Percentiles rank a stretch among this genome's conserved stretches.
phyloP scores from a whole-genome alignment of 2,888 invertebrate species.

The Diaphora mendica region DNA sequence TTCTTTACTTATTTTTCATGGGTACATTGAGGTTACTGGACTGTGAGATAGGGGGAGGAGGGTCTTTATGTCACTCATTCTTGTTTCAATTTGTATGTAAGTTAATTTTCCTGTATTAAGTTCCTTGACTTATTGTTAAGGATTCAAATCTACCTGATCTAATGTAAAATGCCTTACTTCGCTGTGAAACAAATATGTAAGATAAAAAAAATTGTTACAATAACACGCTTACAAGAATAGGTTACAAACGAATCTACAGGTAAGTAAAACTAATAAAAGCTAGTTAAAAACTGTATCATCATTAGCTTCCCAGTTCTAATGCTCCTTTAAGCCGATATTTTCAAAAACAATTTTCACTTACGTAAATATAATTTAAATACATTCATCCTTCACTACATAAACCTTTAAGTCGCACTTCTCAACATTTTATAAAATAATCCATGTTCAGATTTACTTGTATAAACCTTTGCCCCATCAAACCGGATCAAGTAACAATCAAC shows the following conservation, averaged over 20 bases:
- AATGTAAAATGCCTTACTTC: no score
- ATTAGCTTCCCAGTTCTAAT: slow-evolving; percentile 1
- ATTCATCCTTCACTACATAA: no score
- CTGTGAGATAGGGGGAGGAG: no score
- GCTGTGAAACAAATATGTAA: no score
- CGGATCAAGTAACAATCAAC: slow-evolving; percentile 72
- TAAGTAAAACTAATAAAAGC: no score
- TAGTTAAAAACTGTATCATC: neutral
- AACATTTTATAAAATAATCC: slow-evolving; percentile 38
- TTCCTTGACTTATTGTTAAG: no score
- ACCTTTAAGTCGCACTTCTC: slow-evolving; percentile 2
- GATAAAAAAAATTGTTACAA: no score
- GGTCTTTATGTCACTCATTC: neutral
- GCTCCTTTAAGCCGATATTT: neutral
- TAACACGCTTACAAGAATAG: no score
- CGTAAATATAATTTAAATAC: neutral
- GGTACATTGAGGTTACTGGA: no score
- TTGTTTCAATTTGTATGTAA: neutral
- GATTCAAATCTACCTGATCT: no score
- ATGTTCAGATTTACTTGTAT: slow-evolving; percentile 33
- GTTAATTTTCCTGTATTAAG: neutral
- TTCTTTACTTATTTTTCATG: no score
- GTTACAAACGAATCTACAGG: no score
- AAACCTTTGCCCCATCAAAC: slow-evolving; percentile 49
- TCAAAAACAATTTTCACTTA: neutral